Evolutionary conservation across 2,888 invertebrate genomes (phyloP).

Genomic region (Venusia cambrica): DNA sequence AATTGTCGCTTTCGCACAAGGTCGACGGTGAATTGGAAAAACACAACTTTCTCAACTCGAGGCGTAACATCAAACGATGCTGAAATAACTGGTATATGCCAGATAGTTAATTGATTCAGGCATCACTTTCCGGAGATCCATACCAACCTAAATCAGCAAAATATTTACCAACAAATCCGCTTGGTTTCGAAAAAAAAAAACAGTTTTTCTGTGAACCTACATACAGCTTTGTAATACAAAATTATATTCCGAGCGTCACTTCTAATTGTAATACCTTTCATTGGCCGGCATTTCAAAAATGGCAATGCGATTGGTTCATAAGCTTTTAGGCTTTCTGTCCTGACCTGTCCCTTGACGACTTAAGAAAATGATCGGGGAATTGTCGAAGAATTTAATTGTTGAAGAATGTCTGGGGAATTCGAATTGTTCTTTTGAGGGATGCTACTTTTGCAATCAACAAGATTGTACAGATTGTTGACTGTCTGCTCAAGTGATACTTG

Average conservation of each 20-base stretch:
- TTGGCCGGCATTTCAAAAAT: constrained; percentile 57
- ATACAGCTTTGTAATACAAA: too few relatives aligned
- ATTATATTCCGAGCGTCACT: too few relatives aligned
- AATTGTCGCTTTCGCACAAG: constrained; percentile 11
- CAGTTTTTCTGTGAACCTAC: too few relatives aligned
- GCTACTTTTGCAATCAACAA: constrained; percentile 2
- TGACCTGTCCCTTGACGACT: constrained; percentile 28
- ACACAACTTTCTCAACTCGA: constrained; percentile 21
- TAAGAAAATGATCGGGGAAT: constrained; percentile 60
- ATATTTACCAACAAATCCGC: too few relatives aligned
- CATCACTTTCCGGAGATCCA: too few relatives aligned
- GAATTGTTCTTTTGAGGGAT: constrained; percentile 12
- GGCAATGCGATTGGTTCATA: constrained; percentile 49
- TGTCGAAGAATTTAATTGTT: constrained; percentile 73
- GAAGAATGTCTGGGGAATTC: constrained; percentile 47
- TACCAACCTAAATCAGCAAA: too few relatives aligned
- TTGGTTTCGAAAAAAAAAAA: too few relatives aligned
- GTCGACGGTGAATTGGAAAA: constrained; percentile 11
- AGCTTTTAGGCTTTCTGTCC: constrained; percentile 61
- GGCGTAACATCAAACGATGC: constrained; percentile 52
- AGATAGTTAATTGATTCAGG: too few relatives aligned
- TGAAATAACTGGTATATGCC: constrained; percentile 28
- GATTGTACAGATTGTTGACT: constrained; percentile 4
- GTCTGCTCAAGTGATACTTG: too few relatives aligned
- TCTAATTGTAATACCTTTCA: constrained; percentile 75